phyloP scores from a whole-genome alignment of 1,140 invertebrate species.

The Diorhabda elongata region DNA sequence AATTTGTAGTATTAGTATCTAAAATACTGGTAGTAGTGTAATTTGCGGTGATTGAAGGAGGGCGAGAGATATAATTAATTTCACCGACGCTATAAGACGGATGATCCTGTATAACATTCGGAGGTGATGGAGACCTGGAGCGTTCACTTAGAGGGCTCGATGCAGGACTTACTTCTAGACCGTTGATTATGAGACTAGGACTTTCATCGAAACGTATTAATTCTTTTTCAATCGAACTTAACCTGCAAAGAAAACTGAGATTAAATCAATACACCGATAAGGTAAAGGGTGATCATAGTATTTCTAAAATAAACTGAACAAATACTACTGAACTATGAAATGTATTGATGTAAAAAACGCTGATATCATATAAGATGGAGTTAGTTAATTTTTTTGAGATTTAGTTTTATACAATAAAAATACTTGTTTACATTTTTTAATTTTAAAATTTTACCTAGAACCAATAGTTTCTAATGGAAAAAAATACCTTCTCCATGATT shows the following conservation, averaged over 20 bases:
- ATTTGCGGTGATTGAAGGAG: slow-evolving; percentile 21
- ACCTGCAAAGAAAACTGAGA: slow-evolving; percentile 24
- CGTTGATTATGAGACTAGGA: slow-evolving; percentile 30
- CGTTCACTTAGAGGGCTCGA: slow-evolving; percentile 28
- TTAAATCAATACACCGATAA: too few species aligned
- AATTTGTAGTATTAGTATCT: slow-evolving; percentile 21
- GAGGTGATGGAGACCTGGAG: slow-evolving; percentile 42
- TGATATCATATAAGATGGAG: too few species aligned
- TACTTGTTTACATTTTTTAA: too few species aligned
- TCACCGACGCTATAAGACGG: slow-evolving; percentile 31
- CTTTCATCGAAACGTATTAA: slow-evolving; percentile 33
- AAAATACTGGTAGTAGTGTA: slow-evolving; percentile 24
- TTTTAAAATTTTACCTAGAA: too few species aligned
- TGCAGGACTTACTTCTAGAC: slow-evolving; percentile 31
- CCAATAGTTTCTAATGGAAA: too few species aligned
- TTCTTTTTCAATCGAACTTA: slow-evolving; percentile 33
- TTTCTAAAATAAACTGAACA: too few species aligned
- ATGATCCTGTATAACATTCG: slow-evolving; percentile 26
- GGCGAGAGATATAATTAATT: slow-evolving; percentile 21
- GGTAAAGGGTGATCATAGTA: too few species aligned
- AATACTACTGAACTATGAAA: too few species aligned
- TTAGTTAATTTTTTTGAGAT: too few species aligned
- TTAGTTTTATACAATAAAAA: too few species aligned
- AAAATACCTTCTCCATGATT: too few species aligned
- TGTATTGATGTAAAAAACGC: too few species aligned